A percentile compares a stretch with the other conserved stretches of the same genome.
These are phyloP conservation scores for Epirrhoe tristata DNA, from an alignment of 2,888 invertebrate genomes.

Conservation along the genomic window DNA sequence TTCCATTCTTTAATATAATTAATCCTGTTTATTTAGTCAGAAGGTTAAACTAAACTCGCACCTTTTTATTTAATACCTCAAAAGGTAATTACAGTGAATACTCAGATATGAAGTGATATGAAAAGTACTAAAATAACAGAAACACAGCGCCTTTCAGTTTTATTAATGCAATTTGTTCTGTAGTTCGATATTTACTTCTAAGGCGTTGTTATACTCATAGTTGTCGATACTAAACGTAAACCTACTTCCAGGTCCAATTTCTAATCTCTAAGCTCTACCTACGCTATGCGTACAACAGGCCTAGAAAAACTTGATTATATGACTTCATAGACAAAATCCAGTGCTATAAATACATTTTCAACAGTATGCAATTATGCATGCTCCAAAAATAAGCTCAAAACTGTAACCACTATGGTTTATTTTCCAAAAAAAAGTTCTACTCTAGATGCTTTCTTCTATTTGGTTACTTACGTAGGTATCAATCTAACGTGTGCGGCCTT, in stretches of 20 bases:
- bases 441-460: not conserved
- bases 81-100: too few species aligned
- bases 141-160: constrained; percentile 10
- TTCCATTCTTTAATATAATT: too few species aligned
- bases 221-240: not conserved
- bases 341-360: too few species aligned
- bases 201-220: not conserved
- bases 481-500: constrained; percentile 31
- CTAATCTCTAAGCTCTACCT: not conserved
- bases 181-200: not conserved
- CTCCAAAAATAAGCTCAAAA: too few species aligned
- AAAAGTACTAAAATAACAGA: not conserved
- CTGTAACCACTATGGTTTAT: too few species aligned
- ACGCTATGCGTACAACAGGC: not conserved
- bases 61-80: too few species aligned
- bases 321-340: too few species aligned
- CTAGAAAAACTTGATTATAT: too few species aligned
- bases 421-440: not conserved
- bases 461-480: constrained; percentile 18
- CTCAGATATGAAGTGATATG: too few species aligned
- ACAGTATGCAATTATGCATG: too few species aligned
- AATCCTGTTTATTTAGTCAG: too few species aligned
- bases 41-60: too few species aligned
- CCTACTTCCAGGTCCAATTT: not conserved
- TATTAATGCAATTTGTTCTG: constrained; percentile 6